Evolutionary conservation across 2,797 vertebrate genomes (phyloP).

Genomic region (Catharus ustulatus): DNA sequence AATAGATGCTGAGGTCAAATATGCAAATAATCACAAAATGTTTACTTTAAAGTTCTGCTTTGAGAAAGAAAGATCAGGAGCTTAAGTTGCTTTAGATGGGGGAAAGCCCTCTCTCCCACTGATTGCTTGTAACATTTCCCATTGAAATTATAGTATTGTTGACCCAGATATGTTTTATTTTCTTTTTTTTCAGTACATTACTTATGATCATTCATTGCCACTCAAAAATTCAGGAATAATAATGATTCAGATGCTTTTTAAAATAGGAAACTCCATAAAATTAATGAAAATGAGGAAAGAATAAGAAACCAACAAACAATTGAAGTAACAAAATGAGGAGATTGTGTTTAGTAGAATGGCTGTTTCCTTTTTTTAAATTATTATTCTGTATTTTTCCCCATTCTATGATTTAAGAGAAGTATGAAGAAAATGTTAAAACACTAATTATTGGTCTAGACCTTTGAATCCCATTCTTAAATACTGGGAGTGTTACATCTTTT

Average conservation of each 20-base stretch:
- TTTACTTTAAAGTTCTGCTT: not conserved
- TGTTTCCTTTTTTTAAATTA: not conserved
- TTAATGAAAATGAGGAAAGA: not conserved
- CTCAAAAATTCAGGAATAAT: not conserved
- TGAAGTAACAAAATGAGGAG: not conserved
- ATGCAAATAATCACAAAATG: not conserved
- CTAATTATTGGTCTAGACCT: not conserved
- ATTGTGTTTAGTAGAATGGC: not conserved
- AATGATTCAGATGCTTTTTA: not conserved
- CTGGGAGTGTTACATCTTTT: not conserved
- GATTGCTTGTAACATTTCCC: not conserved
- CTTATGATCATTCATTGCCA: not conserved
- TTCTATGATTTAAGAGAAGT: not conserved
- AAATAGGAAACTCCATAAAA: not conserved
- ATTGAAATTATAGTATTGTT: not conserved
- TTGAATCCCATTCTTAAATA: not conserved
- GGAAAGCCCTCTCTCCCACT: not conserved
- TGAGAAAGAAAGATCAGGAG: not conserved
- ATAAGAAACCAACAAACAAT: not conserved
- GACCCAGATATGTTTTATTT: not conserved
- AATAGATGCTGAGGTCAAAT: not conserved
- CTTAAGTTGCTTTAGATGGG: not conserved
- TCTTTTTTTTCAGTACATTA: not conserved
- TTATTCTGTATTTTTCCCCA: not conserved
- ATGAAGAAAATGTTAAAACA: not conserved